Conservation (phyloP, 2,797 vertebrate species). For the Anomalospiza imberbis region DNA sequence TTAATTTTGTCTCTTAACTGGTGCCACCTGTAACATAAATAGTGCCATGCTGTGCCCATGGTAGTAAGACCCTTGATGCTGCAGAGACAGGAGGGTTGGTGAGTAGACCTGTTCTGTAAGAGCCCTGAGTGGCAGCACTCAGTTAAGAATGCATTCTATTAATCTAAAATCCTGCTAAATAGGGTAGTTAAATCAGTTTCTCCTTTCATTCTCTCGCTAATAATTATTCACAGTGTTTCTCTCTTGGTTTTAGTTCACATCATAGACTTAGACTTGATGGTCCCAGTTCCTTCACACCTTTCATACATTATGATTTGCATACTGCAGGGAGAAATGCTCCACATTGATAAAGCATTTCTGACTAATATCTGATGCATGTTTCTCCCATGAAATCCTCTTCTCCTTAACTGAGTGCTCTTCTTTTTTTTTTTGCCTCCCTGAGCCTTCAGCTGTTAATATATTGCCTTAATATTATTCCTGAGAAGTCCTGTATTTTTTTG, state of each 20-base stretch:
- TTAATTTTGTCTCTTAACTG: not conserved
- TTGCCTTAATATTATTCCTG: not conserved
- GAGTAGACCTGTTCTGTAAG: not conserved
- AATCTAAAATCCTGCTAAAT: not conserved
- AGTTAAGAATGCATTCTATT: not conserved
- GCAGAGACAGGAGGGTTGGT: not conserved
- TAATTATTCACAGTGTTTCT: not conserved
- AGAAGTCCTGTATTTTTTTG: not conserved
- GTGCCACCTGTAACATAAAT: not conserved
- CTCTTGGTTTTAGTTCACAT: not conserved
- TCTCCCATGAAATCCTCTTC: not conserved
- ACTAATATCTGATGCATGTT: not conserved
- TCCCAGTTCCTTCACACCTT: not conserved
- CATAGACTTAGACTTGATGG: not conserved
- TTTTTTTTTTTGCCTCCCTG: too few relatives aligned
- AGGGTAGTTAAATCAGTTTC: not conserved
- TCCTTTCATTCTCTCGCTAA: not conserved
- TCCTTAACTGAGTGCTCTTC: not conserved
- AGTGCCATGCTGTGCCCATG: not conserved
- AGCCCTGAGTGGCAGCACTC: not conserved
- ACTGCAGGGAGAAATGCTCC: not conserved
- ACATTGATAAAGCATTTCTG: not conserved
- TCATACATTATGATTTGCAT: accelerated
- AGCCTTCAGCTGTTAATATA: not conserved
- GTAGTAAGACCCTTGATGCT: accelerated